These are phyloP conservation scores for Festucalex cinctus DNA, from an alignment of 2,113 vertebrate genomes.

Conservation along the genomic window DNA sequence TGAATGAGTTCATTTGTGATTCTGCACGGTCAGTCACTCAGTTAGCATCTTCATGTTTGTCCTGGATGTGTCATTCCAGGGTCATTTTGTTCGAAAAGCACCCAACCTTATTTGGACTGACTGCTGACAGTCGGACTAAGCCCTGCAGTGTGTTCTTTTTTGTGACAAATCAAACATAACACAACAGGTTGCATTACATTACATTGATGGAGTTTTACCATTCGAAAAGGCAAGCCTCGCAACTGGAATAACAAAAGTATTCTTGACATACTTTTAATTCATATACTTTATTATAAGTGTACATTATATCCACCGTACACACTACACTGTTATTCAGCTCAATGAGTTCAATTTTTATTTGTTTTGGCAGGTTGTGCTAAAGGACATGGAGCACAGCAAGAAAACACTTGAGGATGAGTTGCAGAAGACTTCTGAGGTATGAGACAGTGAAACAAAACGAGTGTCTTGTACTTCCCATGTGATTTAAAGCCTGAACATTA, in stretches of 20 bases:
- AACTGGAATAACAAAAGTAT: neutral
- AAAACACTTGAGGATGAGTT: constrained; percentile 82
- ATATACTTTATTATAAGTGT: neutral
- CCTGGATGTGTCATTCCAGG: neutral
- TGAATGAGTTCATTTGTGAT: neutral
- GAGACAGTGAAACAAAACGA: neutral
- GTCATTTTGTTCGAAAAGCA: no score
- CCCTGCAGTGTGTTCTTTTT: neutral
- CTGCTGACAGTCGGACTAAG: neutral
- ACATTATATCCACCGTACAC: no score
- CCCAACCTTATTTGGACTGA: neutral
- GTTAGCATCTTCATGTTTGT: neutral
- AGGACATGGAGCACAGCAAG: constrained; percentile 81
- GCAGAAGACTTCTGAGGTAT: constrained; percentile 82
- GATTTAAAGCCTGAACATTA: neutral
- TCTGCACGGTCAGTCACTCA: neutral
- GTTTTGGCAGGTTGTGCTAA: constrained; percentile 75
- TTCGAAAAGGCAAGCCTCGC: no score
- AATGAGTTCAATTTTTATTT: neutral
- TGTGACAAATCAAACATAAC: neutral
- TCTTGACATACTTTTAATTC: neutral
- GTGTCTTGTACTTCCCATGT: neutral
- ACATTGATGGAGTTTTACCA: neutral
- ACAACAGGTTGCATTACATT: neutral
- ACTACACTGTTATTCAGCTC: neutral